Evolutionary conservation across 2,797 vertebrate species (phyloP), one percentile per base, ranked within the genome.

Genomic region (Sphaeramia orbicularis): DNA sequence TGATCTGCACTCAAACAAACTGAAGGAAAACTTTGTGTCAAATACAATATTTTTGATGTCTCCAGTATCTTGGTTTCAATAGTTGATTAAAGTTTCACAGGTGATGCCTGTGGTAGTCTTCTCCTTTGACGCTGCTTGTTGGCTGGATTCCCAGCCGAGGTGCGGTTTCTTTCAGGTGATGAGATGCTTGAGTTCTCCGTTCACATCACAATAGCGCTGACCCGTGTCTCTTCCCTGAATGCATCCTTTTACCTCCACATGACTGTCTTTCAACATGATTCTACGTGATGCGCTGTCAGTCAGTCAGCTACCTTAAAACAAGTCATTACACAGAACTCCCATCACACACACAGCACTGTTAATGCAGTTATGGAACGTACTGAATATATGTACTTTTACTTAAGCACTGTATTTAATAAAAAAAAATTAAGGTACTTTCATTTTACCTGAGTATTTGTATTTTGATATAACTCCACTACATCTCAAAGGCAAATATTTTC

Each of bases 211-310:
- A 45, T 56, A 13, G 36, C 55, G 65, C 0, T 87, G 80, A 89
- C 64, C 84, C 75, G 2, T 73, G 61, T 32, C 21, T 56, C 38
- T 37, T 78, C 75, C 74, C 71, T 84, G 58, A 81, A 79, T 76
- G 68, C 66, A 76, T 65, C 51, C 1, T 56, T 83, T 59, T 71
- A 60, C 51, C 78, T 90, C 64, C 61, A 65, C 79, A 78, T 79
- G 83, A 83, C 44, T 12, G 65, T 45, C 62, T 41, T 63, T 70
- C 71, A 75, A 37, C 60, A 41, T 37, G 2, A 21, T 8, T 41
- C n/a, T n/a, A n/a, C n/a, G n/a, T n/a, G n/a, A n/a, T n/a, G n/a
- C n/a, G n/a, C n/a, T n/a, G n/a, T n/a, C n/a, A n/a, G n/a, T n/a
- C n/a, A n/a, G n/a, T n/a, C n/a, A n/a, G n/a, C n/a, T n/a, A n/a